A percentile compares a stretch with the other conserved stretches of the same genome.
Evolutionary conservation across 2,797 vertebrate genomes (phyloP).

Genomic region (Lacerta viridis): DNA sequence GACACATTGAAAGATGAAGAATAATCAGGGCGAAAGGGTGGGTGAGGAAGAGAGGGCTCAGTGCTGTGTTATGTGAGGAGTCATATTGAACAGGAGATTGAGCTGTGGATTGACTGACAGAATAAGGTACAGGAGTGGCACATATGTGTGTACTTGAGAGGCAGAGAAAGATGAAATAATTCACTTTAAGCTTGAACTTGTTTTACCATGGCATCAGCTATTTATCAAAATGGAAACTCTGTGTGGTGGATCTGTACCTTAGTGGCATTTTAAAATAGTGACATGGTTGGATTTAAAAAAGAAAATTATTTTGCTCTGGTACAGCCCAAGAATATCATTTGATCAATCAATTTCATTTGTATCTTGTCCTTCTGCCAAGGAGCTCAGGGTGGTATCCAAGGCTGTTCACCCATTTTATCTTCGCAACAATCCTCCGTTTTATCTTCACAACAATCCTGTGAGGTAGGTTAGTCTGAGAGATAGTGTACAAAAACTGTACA

Average conservation of each 20-base stretch:
- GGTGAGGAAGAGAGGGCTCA: neutral
- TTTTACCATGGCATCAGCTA: too few relatives aligned
- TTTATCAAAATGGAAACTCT: too few relatives aligned
- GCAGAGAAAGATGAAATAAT: neutral
- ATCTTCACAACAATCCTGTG: too few relatives aligned
- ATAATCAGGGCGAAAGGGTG: neutral
- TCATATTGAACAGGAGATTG: neutral
- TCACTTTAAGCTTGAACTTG: too few relatives aligned
- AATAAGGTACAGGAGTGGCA: neutral
- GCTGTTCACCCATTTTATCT: too few relatives aligned
- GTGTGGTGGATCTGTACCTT: too few relatives aligned
- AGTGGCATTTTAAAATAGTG: neutral
- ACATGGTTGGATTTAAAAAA: neutral
- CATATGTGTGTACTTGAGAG: neutral
- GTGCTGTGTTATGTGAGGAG: neutral
- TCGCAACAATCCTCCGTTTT: too few relatives aligned
- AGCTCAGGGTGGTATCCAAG: too few relatives aligned
- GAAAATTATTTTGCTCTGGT: neutral
- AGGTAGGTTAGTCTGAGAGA: too few relatives aligned
- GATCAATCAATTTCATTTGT: too few relatives aligned
- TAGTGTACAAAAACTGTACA: too few relatives aligned
- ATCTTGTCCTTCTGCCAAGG: too few relatives aligned
- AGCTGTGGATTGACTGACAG: neutral
- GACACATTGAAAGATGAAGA: neutral
- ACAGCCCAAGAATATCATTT: neutral